Conservation (phyloP, 2,888 invertebrate species). For the Acanthosoma haemorrhoidale region DNA sequence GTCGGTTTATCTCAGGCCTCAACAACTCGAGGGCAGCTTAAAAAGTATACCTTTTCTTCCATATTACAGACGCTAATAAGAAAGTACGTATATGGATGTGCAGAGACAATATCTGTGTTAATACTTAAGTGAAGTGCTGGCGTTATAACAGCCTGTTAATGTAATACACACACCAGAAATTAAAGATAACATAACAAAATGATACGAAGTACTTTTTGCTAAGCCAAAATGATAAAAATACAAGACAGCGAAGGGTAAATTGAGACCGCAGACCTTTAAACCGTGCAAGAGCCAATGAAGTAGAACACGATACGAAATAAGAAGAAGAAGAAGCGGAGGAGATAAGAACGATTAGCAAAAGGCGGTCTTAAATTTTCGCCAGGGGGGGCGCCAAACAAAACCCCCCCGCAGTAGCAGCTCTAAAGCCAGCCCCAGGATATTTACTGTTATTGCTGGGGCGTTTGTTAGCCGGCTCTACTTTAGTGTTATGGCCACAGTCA, state of each 20-base stretch:
- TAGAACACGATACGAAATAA: constrained; percentile 12
- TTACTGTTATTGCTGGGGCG: neutral
- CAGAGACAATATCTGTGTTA: no score
- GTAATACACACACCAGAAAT: no score
- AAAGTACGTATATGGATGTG: no score
- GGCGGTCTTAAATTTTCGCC: neutral
- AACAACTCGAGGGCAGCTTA: no score
- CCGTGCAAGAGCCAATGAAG: constrained; percentile 2
- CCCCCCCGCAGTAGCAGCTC: neutral
- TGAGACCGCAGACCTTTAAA: neutral
- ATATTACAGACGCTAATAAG: no score
- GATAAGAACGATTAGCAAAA: constrained; percentile 6
- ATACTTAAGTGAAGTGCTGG: no score
- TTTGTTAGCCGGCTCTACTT: constrained; percentile 14
- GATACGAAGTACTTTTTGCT: no score
- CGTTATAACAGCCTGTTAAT: no score
- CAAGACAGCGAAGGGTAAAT: neutral
- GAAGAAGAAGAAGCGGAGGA: no score
- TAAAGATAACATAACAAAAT: no score
- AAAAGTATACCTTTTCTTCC: no score
- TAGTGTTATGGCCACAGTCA: constrained; percentile 10
- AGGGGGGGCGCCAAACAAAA: neutral
- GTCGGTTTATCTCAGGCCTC: no score
- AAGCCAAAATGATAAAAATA: neutral
- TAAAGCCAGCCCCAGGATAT: neutral